Evolutionary conservation across 2,797 vertebrate genomes (phyloP).

Genomic region (Diplodus puntazzo): DNA sequence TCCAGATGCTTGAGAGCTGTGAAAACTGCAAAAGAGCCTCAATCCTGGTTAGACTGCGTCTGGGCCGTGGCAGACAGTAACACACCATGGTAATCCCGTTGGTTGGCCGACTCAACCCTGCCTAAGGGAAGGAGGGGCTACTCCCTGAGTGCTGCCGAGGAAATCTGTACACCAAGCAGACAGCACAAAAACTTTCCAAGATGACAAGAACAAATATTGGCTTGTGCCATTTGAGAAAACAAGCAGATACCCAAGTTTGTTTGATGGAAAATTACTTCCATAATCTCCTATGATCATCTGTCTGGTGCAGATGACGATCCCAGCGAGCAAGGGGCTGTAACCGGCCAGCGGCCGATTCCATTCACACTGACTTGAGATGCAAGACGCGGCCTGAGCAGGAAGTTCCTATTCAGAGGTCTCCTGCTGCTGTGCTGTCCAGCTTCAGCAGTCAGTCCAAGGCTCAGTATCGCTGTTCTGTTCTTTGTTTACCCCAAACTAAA

Average conservation of each 20-base stretch:
- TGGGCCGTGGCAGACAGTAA: conserved; percentile 77
- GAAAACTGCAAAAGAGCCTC: conserved; percentile 66
- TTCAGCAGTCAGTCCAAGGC: conserved; percentile 67
- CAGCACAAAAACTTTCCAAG: conserved; percentile 68
- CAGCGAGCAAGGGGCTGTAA: conserved; percentile 44
- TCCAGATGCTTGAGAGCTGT: conserved; percentile 68
- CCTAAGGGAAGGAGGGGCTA: conserved; percentile 63
- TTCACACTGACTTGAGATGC: conserved; percentile 82
- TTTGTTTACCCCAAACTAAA: conserved; percentile 68
- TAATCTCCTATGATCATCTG: conserved; percentile 57
- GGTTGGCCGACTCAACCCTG: conserved; percentile 76
- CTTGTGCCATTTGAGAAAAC: conserved; percentile 59
- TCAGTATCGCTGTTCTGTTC: conserved; percentile 66
- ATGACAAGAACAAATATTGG: conserved; percentile 74
- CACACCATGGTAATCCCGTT: conserved; percentile 80
- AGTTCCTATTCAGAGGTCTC: conserved; percentile 80
- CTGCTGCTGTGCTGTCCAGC: conserved; percentile 71
- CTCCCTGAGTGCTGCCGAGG: conserved; percentile 64
- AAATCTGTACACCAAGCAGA: conserved; percentile 71
- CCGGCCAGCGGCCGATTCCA: conserved; percentile 50
- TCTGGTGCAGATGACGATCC: conserved; percentile 57
- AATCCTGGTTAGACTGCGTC: conserved; percentile 68
- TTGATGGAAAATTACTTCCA: conserved; percentile 56
- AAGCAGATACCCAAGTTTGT: conserved; percentile 66
- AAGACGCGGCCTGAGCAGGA: conserved; percentile 82